Base-by-base conservation (phyloP, 2,113 vertebrate species). In the Pterocles orientalis region DNA sequence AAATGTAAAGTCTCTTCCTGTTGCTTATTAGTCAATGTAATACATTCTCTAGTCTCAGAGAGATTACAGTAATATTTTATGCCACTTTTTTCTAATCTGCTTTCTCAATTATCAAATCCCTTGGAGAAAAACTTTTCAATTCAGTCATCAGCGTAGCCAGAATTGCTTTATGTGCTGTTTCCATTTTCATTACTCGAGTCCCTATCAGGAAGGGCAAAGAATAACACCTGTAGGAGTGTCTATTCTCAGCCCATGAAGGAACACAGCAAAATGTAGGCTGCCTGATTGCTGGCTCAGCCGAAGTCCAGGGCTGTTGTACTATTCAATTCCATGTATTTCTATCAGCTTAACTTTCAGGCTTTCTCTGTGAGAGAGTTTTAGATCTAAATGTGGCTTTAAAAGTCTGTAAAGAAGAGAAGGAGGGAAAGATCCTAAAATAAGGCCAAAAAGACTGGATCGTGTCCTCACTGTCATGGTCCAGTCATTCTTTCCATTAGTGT, bases 81-180 rank as follows among this genome's bases (percentile, higher is more conserved):
- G 94, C 79, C 90, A 91, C 62, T 62, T 91, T 82, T 88, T 94
- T 85, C 73, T 96, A 89, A 94, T 87, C 93, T 97, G 95, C 41
- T 95, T 96, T 97, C 83, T 97, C 94, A 93, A 96, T 97, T 96
- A 95, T 62, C 77, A 88, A 14, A 75, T 57, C 93, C 95, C 91
- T 90, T 66, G 41, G 91, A 96, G 92, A 31, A 88, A 95, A 92
- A 82, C 66, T 93, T 96, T 89, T 82, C 90, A 95, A 17, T 92
- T 96, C 56, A 69, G 66, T 85, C 88, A 79, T 94, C 60, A 93
- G 85, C 93, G 26, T 73, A 85, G 71, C 77, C 60, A 47, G 58
- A 70, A 73, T 34, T 87, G 41, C 65, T 84, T 94, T 77, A 69
- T 75, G 31, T 85, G 50, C 62, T 85, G 47, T 94, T 96, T 87